These are phyloP conservation scores for Atta texana DNA, from an alignment of 1,140 invertebrate species.

Conservation along the genomic window DNA sequence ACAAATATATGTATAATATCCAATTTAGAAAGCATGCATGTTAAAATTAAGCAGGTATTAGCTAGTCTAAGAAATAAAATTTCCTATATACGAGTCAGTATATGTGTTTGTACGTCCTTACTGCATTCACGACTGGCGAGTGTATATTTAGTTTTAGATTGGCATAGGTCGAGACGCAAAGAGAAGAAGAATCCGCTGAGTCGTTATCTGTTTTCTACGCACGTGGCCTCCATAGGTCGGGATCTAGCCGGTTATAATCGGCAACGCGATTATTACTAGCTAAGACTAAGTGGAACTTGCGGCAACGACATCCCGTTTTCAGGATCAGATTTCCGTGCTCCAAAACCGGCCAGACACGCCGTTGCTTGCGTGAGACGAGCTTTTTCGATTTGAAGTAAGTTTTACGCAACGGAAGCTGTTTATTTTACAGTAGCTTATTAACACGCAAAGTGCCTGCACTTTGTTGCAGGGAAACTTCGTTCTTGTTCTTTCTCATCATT, in stretches of 20 bases:
- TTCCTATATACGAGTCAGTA: not conserved
- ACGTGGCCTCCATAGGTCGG: slow-evolving; percentile 78
- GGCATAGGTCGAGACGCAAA: slow-evolving; percentile 81
- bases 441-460: not conserved
- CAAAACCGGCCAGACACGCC: not conserved
- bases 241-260: slow-evolving; percentile 81
- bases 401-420: not conserved
- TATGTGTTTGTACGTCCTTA: slow-evolving; percentile 43
- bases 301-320: slow-evolving; percentile 20
- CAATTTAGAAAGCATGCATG: not conserved
- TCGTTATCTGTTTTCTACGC: slow-evolving; percentile 83
- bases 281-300: slow-evolving; percentile 12
- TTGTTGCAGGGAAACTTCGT: not conserved
- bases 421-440: not conserved
- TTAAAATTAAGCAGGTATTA: not conserved
- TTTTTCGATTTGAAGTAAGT: slow-evolving; percentile 1
- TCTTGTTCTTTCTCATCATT: not conserved
- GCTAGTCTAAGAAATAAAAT: not conserved
- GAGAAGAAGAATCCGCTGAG: slow-evolving; percentile 57
- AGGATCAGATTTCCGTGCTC: not conserved
- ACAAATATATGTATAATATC: not conserved
- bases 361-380: not conserved
- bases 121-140: slow-evolving; percentile 75
- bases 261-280: slow-evolving; percentile 65
- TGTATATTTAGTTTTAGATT: slow-evolving; percentile 84